These are phyloP conservation scores for Chionis minor DNA, from an alignment of 2,113 vertebrate species.

Conservation along the genomic window DNA sequence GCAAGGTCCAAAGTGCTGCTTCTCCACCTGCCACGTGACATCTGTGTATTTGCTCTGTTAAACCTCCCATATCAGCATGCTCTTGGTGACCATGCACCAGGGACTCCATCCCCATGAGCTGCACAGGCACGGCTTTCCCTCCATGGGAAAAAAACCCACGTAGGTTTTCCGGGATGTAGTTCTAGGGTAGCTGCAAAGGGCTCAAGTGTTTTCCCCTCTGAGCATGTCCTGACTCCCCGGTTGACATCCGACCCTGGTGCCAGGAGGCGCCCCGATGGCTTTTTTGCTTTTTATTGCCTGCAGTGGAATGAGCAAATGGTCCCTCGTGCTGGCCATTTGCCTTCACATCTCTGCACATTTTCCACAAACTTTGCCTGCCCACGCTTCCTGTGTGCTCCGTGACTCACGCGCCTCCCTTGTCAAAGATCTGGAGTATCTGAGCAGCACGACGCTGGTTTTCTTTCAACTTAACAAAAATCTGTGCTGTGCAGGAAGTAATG, in stretches of 20 bases:
- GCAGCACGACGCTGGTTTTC: not conserved
- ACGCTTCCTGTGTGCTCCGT: not conserved
- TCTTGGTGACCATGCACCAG: not conserved
- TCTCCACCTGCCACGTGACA: not conserved
- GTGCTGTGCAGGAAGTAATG: not conserved
- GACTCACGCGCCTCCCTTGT: not conserved
- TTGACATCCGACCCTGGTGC: rapidly evolving
- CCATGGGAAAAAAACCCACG: rapidly evolving
- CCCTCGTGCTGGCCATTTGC: not conserved
- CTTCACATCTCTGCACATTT: not conserved
- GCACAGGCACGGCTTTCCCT: not conserved
- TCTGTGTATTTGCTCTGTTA: not conserved
- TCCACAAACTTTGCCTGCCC: not conserved
- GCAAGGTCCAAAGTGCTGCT: not conserved
- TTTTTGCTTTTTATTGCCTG: not conserved
- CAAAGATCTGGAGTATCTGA: not conserved
- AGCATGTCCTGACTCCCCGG: not conserved
- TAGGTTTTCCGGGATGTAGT: not conserved
- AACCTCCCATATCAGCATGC: rapidly evolving
- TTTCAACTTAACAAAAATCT: not conserved
- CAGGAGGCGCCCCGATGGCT: rapidly evolving
- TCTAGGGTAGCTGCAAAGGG: not conserved
- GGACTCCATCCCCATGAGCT: not conserved
- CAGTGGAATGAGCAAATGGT: not conserved
- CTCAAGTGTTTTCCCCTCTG: not conserved